These are phyloP conservation scores for Tamandua tetradactyla DNA, from an alignment of 2,797 vertebrate species.

Conservation along the genomic window DNA sequence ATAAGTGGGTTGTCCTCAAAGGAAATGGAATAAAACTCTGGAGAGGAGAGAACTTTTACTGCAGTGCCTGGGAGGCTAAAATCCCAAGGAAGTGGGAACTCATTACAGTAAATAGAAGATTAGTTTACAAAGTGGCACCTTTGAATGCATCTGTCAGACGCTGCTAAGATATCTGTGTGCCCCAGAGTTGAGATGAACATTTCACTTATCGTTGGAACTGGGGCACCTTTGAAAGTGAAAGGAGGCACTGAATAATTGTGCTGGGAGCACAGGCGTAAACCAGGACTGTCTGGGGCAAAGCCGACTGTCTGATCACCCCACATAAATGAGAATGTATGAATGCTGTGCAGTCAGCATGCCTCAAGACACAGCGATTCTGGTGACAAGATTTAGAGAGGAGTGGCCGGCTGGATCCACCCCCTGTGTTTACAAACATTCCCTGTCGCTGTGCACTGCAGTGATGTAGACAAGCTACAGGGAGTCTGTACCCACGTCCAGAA, in stretches of 20 bases:
- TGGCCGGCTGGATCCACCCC: neutral
- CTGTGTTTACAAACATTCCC: neutral
- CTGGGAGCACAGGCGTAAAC: neutral
- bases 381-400: neutral
- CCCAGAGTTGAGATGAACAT: neutral
- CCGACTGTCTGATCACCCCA: rapidly evolving
- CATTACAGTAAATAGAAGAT: neutral
- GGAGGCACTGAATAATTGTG: rapidly evolving
- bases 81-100: neutral
- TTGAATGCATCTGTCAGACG: neutral
- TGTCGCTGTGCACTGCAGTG: rapidly evolving
- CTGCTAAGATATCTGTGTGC: neutral
- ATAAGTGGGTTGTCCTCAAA: neutral
- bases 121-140: neutral
- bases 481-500: neutral
- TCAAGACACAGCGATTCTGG: neutral
- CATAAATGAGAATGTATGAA: rapidly evolving
- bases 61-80: neutral
- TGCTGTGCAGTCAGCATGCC: rapidly evolving
- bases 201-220: neutral
- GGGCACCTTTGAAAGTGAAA: neutral
- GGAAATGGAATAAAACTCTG: neutral
- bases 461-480: neutral
- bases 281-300: neutral
- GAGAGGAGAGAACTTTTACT: neutral